Conservation (phyloP, 2,797 vertebrate species). For the Melanotaenia parkinsoni region DNA sequence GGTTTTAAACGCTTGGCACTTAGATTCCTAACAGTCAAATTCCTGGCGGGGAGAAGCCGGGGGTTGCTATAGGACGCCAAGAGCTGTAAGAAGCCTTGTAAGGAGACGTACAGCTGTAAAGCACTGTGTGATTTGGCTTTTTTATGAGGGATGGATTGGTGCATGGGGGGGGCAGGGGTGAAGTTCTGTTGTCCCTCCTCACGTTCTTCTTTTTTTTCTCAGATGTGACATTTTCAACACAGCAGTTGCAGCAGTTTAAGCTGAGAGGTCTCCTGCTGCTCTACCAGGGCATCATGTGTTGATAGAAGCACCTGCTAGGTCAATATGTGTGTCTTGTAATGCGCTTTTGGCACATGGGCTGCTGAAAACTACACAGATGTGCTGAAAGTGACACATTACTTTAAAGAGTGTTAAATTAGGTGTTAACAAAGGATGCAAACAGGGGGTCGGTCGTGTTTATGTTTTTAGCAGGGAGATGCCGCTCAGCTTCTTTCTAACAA, state of each 20-base stretch:
- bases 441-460: conserved; percentile 15
- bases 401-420: conserved; percentile 55
- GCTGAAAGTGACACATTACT: conserved; percentile 52
- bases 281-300: conserved; percentile 44
- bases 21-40: conserved; percentile 80
- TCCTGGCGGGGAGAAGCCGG: conserved; percentile 67
- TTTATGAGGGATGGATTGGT: conserved; percentile 59
- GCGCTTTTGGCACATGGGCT: conserved; percentile 33
- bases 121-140: conserved; percentile 58
- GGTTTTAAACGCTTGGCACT: conserved; percentile 79
- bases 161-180: conserved; percentile 3
- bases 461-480: conserved; percentile 13
- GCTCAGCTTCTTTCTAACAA: not conserved
- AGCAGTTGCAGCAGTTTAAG: conserved; percentile 38
- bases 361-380: conserved; percentile 43
- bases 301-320: conserved; percentile 71
- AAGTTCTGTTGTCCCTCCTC: conserved; percentile 38
- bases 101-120: conserved; percentile 71
- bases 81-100: conserved; percentile 61
- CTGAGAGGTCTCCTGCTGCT: conserved; percentile 57
- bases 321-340: conserved; percentile 53
- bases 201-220: conserved; percentile 13
- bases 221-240: conserved; percentile 60
- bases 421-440: conserved; percentile 46
- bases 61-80: conserved; percentile 68